Base-by-base conservation (phyloP, 2,797 vertebrate species). In the Parauchenoglanis punctatus region DNA sequence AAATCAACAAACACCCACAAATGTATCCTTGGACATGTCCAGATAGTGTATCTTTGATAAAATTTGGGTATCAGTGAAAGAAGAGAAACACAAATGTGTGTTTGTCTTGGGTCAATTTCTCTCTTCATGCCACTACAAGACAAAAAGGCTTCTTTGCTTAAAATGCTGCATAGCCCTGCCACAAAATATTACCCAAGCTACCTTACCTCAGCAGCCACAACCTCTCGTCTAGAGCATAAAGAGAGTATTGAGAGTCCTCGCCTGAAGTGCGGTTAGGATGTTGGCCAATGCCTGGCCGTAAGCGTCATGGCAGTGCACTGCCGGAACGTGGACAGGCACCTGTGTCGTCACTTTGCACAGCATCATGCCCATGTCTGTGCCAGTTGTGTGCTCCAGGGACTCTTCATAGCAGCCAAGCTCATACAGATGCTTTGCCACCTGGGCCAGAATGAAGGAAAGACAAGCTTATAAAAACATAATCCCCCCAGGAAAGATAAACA, bases 221-320 rank as follows among this genome's bases (percentile, higher is more conserved):
- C 7, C 73, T 61, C 23, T 81, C 11, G 3, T 68, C 28, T 68
- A 1, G 58, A 87, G 61, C 58, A 89, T 89, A 75, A 89, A 88
- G 72, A 83, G 59, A 61, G 67, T 35, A 75, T 81, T 83, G 78
- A 86, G 40, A 85, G 28, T 40, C 28, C 72, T 96, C 97, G 99
- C 98, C 97, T 99, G 97, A 88, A 99, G 94, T 76, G 98, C 98
- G 54, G 95, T 97, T 63, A 99, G 96, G 89, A 99, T 97, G 92
- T 99, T 99, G 90, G 98, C 96, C 87, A 99, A 95, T 0, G 97
- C 98, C 92, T 99, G 98, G 20, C 99, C 98, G 0, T 99, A 99
- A 0, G 98, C 99, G 94, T 99, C 97, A 76, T 98, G 97, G 91
- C 98, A 99, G 93, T 99, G 98, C 91, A 99, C 97, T 2, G 98